A percentile compares a stretch with the other conserved stretches of the same genome.
Evolutionary conservation across 1,140 invertebrate genomes (phyloP).

Genomic region (Drosophila sulfurigaster): DNA sequence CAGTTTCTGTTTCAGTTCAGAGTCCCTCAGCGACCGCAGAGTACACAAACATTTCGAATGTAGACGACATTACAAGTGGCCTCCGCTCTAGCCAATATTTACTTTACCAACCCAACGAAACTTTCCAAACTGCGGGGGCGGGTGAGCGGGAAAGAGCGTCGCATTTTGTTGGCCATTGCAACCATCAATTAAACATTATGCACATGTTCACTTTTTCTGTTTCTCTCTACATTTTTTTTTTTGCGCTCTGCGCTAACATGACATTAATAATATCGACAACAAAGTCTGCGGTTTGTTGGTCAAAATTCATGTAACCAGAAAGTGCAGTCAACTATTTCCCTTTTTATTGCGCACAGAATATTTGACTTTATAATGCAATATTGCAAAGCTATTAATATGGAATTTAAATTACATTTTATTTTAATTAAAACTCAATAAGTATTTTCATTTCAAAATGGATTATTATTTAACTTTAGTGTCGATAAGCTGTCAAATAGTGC

Average conservation of each 20-base stretch:
- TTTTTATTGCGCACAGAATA: too few species aligned
- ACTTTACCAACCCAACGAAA: neutral
- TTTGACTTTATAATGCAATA: too few species aligned
- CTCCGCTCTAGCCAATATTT: constrained; percentile 11
- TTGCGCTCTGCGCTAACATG: neutral
- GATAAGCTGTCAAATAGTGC: too few species aligned
- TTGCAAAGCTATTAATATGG: too few species aligned
- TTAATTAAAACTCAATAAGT: too few species aligned
- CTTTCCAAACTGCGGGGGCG: neutral
- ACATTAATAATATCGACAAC: neutral
- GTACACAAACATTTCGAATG: constrained; percentile 18
- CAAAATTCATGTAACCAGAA: too few species aligned
- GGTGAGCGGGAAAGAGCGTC: neutral
- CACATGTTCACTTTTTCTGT: neutral
- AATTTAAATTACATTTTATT: too few species aligned
- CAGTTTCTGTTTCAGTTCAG: neutral
- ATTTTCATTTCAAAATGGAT: too few species aligned
- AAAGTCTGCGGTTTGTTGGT: too few species aligned
- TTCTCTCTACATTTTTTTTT: too few species aligned
- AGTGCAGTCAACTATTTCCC: too few species aligned
- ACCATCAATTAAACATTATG: neutral
- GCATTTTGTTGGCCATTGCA: neutral
- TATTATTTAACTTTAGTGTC: too few species aligned
- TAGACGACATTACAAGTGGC: constrained; percentile 22
- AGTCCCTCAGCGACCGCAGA: constrained; percentile 4